phyloP scores from a whole-genome alignment of 2,888 invertebrate species.

The Caenorhabditis sp. region DNA sequence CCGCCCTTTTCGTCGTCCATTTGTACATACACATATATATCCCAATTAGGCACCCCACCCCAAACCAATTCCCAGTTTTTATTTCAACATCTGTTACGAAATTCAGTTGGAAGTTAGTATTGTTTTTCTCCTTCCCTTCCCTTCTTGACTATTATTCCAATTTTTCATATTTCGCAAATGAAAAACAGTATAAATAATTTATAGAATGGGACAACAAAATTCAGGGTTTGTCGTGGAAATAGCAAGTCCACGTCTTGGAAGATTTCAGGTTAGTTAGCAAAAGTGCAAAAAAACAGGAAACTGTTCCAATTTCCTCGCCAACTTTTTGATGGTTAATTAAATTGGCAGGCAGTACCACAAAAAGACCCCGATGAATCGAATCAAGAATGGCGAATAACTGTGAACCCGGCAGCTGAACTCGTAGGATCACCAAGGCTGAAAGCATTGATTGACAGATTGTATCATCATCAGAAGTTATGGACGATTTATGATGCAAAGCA shows the following conservation, averaged over 20 bases:
- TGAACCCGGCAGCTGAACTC: conserved; percentile 63
- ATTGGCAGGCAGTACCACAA: conserved; percentile 61
- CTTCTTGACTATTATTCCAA: not conserved
- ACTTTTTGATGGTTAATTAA: not conserved
- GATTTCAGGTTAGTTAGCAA: conserved; percentile 58
- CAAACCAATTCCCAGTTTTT: not conserved
- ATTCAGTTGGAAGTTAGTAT: not conserved
- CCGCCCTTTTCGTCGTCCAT: too few species aligned
- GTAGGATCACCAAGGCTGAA: conserved; percentile 52
- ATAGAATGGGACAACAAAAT: conserved; percentile 62
- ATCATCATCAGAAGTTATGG: conserved; percentile 60
- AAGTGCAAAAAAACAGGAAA: conserved; percentile 1
- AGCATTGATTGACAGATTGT: conserved; percentile 58
- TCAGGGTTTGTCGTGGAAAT: conserved; percentile 67
- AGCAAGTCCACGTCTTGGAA: conserved; percentile 59
- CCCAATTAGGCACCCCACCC: not conserved
- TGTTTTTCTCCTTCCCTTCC: too few species aligned
- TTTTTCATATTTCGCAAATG: not conserved
- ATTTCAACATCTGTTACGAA: not conserved
- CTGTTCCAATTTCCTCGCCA: not conserved
- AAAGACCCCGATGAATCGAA: conserved; percentile 61
- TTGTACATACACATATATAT: not conserved
- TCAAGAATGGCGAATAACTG: conserved; percentile 65
- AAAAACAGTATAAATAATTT: too few species aligned
- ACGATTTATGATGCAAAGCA: conserved; percentile 57